Evolutionary conservation across 2,113 vertebrate genomes (phyloP).

Genomic region (Apeltes quadracus): DNA sequence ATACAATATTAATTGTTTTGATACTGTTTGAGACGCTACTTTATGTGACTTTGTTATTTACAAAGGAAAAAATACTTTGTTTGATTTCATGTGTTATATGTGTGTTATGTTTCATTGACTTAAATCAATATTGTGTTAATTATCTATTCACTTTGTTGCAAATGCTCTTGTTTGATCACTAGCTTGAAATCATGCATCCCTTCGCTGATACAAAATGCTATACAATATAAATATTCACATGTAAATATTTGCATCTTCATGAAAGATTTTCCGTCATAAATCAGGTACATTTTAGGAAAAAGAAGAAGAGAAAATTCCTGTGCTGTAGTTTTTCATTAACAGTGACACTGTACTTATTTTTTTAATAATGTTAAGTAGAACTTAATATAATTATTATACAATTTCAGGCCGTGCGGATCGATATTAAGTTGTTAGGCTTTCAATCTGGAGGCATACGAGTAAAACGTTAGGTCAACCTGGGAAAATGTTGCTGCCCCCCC

Average conservation of each 20-base stretch:
- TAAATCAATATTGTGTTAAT: neutral
- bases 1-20: neutral
- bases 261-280: neutral
- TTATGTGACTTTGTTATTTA: neutral
- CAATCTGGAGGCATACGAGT: neutral
- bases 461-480: neutral
- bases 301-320: neutral
- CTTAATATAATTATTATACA: too few species aligned
- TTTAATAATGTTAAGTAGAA: too few species aligned
- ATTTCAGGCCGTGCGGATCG: neutral
- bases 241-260: neutral
- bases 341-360: too few species aligned
- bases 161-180: neutral
- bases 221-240: neutral
- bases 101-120: neutral
- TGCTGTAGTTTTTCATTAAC: neutral
- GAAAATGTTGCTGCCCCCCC: too few species aligned
- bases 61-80: neutral
- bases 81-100: neutral
- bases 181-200: conserved; percentile 44
- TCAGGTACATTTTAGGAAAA: neutral
- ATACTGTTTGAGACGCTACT: neutral
- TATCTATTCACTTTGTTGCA: conserved; percentile 20
- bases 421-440: neutral
- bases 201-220: conserved; percentile 23